Evolutionary conservation across 92 coral and sea anemone species (phyloP), one percentile per base, ranked within the genome.

Genomic region (Porites lobata): DNA sequence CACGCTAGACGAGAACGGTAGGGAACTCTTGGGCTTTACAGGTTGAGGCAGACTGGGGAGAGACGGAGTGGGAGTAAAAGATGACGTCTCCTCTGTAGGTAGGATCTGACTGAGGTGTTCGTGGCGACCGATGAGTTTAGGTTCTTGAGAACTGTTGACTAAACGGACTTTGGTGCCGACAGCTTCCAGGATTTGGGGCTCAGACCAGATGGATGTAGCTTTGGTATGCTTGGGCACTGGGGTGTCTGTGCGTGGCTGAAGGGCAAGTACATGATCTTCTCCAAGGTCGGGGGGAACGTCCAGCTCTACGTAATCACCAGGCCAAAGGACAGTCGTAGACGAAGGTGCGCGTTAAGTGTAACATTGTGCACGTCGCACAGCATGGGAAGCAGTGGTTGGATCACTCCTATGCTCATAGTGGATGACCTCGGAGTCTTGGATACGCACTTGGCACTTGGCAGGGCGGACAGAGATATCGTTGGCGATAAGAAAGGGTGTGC

Each of bases 291-390:
- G 53, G 66, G 87, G 91, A 18, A 58, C 50, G 58, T 81, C 87
- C 9, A 72, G 43, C 19, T 87, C 87, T 2, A 87, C 87, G 38
- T 81, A 87, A 4, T 81, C 81, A 12, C 81, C 86, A 8, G 87
- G 87, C 65, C 77, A 88, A 52, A 88, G 43, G 43, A 80, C 69
- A 26, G 84, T 24, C 26, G 26, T 24, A 24, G 26, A 24, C 26
- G 26, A 24, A 24, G 26, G 26, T 24, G 26, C 26, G 26, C 26
- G 26, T 24, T 0, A 24, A 24, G 26, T 24, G 26, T 24, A 24
- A 24, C 26, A 24, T 24, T 24, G 26, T 24, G 26, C 26, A 24
- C 26, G 26, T 24, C 26, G 26, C 26, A 24, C 26, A 24, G 26
- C 26, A 24, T 24, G 26, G 26, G 26, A 24, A 24, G 26, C 26